A percentile compares a stretch with the other conserved stretches of the same genome.
Evolutionary conservation across 2,888 invertebrate species (phyloP).

Genomic region (Cistogaster globosa): DNA sequence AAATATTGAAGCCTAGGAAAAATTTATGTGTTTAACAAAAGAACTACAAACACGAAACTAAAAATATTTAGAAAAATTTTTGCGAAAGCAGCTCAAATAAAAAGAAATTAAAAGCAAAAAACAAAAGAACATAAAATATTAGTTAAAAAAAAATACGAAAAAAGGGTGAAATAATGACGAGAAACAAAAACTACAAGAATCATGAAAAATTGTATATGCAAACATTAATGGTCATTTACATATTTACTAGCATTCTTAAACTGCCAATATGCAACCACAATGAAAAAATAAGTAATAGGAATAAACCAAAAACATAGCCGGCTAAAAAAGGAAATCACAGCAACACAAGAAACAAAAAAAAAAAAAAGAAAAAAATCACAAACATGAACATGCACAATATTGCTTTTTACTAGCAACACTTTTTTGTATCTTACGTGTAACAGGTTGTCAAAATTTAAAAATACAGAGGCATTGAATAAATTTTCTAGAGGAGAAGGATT

Average conservation of each 20-base stretch:
- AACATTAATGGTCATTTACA: slow-evolving; percentile 64
- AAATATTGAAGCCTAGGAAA: slow-evolving; percentile 19
- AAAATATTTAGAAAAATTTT: slow-evolving; percentile 42
- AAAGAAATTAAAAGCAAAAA: slow-evolving; percentile 49
- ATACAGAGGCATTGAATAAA: not conserved
- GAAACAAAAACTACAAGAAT: slow-evolving; percentile 32
- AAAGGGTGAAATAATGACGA: slow-evolving; percentile 56
- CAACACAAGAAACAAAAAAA: slow-evolving; percentile 25
- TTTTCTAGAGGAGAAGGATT: not conserved
- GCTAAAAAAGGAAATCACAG: slow-evolving; percentile 30
- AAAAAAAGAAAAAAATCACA: slow-evolving; percentile 16
- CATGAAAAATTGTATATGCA: slow-evolving; percentile 62
- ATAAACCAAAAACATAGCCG: slow-evolving; percentile 40
- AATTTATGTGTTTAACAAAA: slow-evolving; percentile 49
- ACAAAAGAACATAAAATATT: not conserved
- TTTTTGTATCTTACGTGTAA: slow-evolving; percentile 52
- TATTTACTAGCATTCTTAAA: slow-evolving; percentile 40
- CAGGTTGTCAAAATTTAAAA: slow-evolving; percentile 57
- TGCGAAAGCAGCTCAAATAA: slow-evolving; percentile 58
- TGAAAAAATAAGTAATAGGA: not conserved
- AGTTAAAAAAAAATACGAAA: not conserved
- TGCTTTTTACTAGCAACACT: slow-evolving; percentile 39
- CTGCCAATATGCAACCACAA: slow-evolving; percentile 32
- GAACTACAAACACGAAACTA: slow-evolving; percentile 61
- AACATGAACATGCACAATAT: slow-evolving; percentile 22